Base-by-base conservation (phyloP, 2,888 invertebrate species). In the Psylliodes chrysocephalus region DNA sequence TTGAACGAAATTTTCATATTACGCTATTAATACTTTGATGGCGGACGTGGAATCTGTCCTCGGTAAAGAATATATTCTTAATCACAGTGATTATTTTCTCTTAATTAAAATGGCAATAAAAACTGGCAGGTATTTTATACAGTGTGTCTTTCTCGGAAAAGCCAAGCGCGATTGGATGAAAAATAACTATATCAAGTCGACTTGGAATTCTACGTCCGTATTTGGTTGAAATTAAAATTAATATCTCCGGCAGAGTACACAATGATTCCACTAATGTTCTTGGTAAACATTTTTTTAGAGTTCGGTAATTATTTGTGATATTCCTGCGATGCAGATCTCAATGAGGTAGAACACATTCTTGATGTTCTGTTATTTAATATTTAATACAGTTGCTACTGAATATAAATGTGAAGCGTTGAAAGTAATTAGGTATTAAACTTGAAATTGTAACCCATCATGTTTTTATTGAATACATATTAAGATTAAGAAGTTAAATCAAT, bases 51-150 rank as follows among this genome's bases (percentile, higher is more conserved):
- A 28, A 28, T 30, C 28, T 30, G 49, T 49, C 49, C 49, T 49
- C 28, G 49, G 28, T 14, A 49, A 49, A 30, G 28, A 19, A 28
- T 49, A 49, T 8, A 15, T 49, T 30, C 49, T 49, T 28, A 28
- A 49, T 49, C 28, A 49, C 30, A 14, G 30, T n/a, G 49, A 49
- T 49, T 49, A 49, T 49, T 25, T 49, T 10, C 49, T 49, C 28
- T 49, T 56, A 56, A 56, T 56, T 56, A 56, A 56, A 46, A 56
- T 46, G 14, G 46, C 28, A 46, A 46, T 46, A 56, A 56, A 56
- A 56, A 56, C 46, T 46, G 46, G 56, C 14, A 44, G 56, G 56
- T 14, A 46, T 44, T 44, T 56, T 38, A 53, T n/a, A 53, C 42
- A 54, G 42, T 10, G 19, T 35, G 52, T 28, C 35, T 35, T 33